A percentile compares a stretch with the other conserved stretches of the same genome.
These are phyloP conservation scores for Phragmatobia fuliginosa DNA, from an alignment of 2,888 invertebrate species.

Conservation along the genomic window DNA sequence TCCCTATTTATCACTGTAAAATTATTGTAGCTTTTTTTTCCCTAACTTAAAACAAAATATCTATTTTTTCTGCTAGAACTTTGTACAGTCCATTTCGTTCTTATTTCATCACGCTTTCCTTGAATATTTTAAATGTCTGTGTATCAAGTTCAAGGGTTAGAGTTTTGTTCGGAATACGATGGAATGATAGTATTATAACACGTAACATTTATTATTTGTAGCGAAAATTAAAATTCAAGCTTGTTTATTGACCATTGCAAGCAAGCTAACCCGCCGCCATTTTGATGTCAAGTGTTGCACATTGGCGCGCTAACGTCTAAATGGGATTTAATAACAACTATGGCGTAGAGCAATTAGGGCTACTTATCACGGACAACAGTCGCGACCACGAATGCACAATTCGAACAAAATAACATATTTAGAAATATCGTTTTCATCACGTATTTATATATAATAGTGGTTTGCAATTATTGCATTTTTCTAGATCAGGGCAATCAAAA, in stretches of 20 bases:
- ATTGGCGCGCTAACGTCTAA: slow-evolving; percentile 9
- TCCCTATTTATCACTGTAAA: too few species aligned
- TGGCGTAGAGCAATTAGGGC: neutral
- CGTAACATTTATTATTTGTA: neutral
- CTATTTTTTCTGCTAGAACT: too few species aligned
- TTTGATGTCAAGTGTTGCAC: slow-evolving; percentile 8
- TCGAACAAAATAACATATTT: neutral
- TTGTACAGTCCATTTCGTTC: too few species aligned
- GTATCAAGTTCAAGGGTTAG: too few species aligned
- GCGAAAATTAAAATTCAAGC: neutral
- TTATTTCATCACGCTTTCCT: too few species aligned
- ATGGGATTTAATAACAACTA: slow-evolving; percentile 10
- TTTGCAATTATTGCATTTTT: too few species aligned
- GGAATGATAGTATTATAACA: neutral
- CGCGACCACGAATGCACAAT: neutral
- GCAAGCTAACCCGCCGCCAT: slow-evolving; percentile 4
- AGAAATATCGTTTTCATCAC: neutral
- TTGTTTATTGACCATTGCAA: neutral
- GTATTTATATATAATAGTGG: neutral
- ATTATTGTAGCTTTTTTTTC: too few species aligned
- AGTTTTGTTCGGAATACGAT: too few species aligned
- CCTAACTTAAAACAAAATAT: too few species aligned
- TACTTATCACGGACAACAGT: neutral
- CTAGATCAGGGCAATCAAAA: too few species aligned
- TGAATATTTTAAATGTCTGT: too few species aligned